Base-by-base conservation (phyloP, 2,888 invertebrate genomes). In the Lomographa bimaculata region DNA sequence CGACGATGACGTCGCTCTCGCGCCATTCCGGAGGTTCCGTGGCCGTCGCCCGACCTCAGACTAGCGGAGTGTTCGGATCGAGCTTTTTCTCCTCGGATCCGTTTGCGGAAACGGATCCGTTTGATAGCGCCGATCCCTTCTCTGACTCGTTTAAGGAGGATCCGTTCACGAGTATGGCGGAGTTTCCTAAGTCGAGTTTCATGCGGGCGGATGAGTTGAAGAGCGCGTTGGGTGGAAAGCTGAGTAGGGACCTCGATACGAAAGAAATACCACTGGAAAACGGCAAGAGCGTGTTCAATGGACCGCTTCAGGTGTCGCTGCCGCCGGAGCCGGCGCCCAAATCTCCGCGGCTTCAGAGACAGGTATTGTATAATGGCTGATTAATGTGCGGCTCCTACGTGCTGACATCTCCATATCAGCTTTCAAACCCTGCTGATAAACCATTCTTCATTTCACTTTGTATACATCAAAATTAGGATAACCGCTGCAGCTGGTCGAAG, bases 51-150 rank as follows among this genome's bases (percentile, higher is more conserved):
- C 79, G 79, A 51, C 71, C 80, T 46, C 66, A 17, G 3, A 25
- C 72, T 50, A 50, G 49, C 43, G 61, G 63, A 41, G 57, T 72
- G 47, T 77, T 71, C 62, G 54, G 71, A 26, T 64, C 69, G 11
- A 69, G 66, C 50, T 80, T 90, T 57, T 92, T 91, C 70, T 60
- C 83, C 42, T 71, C 86, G 11, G 93, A 93, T 74, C 93, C 93
- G 30, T 93, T 93, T 76, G 91, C 91, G 45, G 93, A 93, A 62
- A 90, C 85, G 29, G 95, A 95, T 79, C 94, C 95, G 21, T 95
- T 95, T 72, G 94, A 94, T 62, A 91, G 91, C 61, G 89, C 91
- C 26, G 93, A 93, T 70, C 93, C 93, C 3, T 93, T 93, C 66
- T 91, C 91, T 43, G 92, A 92, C 56, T 91, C 83, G 53, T 90